These are phyloP conservation scores for Atopsyche davidsoni DNA, from an alignment of 1,140 invertebrate genomes.

Conservation along the genomic window DNA sequence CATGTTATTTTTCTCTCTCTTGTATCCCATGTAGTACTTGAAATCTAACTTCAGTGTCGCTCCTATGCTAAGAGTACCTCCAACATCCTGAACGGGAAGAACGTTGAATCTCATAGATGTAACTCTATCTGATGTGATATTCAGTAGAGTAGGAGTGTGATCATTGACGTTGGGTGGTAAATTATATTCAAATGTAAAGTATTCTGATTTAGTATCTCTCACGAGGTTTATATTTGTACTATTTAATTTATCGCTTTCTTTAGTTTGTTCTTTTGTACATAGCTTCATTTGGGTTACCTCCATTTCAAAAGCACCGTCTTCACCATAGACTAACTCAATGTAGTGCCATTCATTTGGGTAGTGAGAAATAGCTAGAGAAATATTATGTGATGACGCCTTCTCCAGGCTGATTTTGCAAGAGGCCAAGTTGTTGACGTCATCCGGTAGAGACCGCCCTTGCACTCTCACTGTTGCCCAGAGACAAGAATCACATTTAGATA, in stretches of 20 bases:
- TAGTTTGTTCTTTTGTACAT: constrained; percentile 25
- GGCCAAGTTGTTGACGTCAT: constrained; percentile 36
- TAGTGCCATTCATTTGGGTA: constrained; percentile 55
- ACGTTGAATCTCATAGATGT: constrained; percentile 59
- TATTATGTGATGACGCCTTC: constrained; percentile 25
- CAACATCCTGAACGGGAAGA: constrained; percentile 61
- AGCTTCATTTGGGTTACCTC: not conserved
- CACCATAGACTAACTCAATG: constrained; percentile 39
- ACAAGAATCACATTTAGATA: constrained; percentile 31
- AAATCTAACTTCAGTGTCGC: constrained; percentile 53
- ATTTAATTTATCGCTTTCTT: constrained; percentile 33
- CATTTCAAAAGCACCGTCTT: constrained; percentile 16
- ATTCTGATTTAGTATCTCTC: constrained; percentile 60
- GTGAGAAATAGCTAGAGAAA: constrained; percentile 47
- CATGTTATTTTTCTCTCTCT: constrained; percentile 35
- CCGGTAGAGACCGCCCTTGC: constrained; percentile 41
- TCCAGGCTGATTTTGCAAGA: constrained; percentile 37
- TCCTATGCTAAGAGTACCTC: constrained; percentile 60
- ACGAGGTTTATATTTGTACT: constrained; percentile 49
- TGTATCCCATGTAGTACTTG: constrained; percentile 49
- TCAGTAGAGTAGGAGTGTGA: constrained; percentile 55
- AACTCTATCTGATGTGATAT: constrained; percentile 54
- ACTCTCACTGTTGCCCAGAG: constrained; percentile 32
- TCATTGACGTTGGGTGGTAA: constrained; percentile 51
- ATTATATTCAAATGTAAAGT: constrained; percentile 66